Conservation (phyloP, 2,888 invertebrate genomes). For the Tipula helvola region DNA sequence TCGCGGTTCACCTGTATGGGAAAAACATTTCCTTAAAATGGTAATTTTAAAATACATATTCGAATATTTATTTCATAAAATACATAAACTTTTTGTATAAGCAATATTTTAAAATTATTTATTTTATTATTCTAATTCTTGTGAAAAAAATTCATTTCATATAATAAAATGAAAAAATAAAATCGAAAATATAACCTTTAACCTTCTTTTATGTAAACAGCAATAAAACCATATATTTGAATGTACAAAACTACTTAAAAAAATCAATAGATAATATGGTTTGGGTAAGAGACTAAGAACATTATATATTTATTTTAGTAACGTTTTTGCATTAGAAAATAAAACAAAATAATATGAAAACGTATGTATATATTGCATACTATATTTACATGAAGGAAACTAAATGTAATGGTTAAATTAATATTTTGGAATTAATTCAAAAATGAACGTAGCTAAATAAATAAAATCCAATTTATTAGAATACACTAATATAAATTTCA, state of each 20-base stretch:
- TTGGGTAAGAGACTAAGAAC: not conserved
- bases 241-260: not conserved
- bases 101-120: not conserved
- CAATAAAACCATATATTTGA: not conserved
- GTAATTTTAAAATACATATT: not conserved
- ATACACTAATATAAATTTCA: not conserved
- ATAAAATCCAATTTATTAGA: not conserved
- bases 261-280: not conserved
- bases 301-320: not conserved
- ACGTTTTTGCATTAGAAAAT: not conserved
- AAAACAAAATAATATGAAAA: not conserved
- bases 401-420: not conserved
- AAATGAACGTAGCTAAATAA: too few relatives aligned
- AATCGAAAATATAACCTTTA: not conserved
- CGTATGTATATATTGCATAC: not conserved
- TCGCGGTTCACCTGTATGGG: not conserved
- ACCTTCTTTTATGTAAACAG: not conserved
- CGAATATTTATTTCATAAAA: not conserved
- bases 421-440: too few relatives aligned
- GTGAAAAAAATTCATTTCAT: not conserved
- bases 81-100: not conserved
- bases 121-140: not conserved
- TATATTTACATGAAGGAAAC: not conserved
- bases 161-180: not conserved
- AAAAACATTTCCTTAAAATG: not conserved